phyloP scores from a whole-genome alignment of 2,888 invertebrate species.

The Boloria euphrosyne region DNA sequence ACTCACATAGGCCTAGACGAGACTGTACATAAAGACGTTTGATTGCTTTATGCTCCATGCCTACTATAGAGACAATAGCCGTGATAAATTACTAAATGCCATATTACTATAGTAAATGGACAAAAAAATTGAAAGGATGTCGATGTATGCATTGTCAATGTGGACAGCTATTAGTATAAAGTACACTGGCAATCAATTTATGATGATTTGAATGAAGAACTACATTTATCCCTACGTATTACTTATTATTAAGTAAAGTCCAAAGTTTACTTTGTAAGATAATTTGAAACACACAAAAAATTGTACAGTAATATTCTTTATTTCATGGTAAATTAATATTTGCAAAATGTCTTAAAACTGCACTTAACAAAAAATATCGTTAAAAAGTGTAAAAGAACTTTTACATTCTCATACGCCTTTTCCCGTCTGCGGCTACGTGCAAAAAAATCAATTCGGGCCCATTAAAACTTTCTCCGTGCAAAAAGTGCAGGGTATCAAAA shows the following conservation, averaged over 20 bases:
- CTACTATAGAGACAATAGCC: constrained; percentile 45
- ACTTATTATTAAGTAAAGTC: too few species aligned
- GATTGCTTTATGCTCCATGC: constrained; percentile 49
- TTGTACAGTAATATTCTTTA: neutral
- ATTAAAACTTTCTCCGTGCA: constrained; percentile 39
- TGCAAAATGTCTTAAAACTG: constrained; percentile 17
- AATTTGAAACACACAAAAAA: neutral
- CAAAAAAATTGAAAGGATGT: neutral
- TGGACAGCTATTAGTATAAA: neutral
- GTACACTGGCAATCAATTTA: neutral
- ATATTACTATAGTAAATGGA: constrained; percentile 33
- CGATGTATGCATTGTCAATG: neutral
- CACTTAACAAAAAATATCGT: constrained; percentile 20
- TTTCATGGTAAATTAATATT: neutral
- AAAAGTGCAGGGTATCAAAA: constrained; percentile 44
- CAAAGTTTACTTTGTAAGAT: neutral
- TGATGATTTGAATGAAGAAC: too few species aligned
- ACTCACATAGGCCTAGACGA: constrained; percentile 51
- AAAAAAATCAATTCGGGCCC: constrained; percentile 36
- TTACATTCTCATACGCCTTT: constrained; percentile 30
- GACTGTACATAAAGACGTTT: constrained; percentile 49
- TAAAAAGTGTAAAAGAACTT: constrained; percentile 24
- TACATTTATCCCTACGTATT: too few species aligned
- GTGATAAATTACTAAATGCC: constrained; percentile 51
- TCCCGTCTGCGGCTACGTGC: constrained; percentile 32